Evolutionary conservation across 2,113 vertebrate genomes (phyloP).

Genomic region (Lampris megalopsis): DNA sequence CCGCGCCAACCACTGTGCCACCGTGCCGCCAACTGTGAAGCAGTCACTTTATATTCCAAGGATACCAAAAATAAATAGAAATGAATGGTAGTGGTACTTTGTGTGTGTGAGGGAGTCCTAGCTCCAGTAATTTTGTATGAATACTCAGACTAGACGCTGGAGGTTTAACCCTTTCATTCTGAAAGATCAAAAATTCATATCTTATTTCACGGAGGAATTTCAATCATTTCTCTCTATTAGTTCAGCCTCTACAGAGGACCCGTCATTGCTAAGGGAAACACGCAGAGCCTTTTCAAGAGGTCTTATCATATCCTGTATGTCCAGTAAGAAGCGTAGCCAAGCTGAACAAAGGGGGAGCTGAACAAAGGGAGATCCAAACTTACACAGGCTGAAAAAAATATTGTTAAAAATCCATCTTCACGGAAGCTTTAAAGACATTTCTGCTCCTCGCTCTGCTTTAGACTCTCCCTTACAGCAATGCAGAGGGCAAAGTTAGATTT

Average conservation of each 20-base stretch:
- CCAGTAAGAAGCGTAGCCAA: constrained; percentile 1
- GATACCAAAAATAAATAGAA: too few relatives aligned
- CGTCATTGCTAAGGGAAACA: constrained; percentile 5
- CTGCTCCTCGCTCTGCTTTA: constrained; percentile 1
- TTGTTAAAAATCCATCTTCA: neutral
- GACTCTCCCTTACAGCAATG: neutral
- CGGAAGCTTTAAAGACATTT: constrained; percentile 6
- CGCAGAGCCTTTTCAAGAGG: constrained; percentile 16
- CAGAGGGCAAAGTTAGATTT: constrained; percentile 8
- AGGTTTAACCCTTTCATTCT: constrained; percentile 9
- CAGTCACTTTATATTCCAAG: too few relatives aligned
- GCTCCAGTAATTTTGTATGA: too few relatives aligned
- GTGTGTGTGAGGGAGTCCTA: too few relatives aligned
- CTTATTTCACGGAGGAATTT: constrained; percentile 14
- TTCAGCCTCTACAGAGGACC: constrained; percentile 6
- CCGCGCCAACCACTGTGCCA: too few relatives aligned
- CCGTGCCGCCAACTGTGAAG: too few relatives aligned
- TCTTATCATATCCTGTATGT: neutral
- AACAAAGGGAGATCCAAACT: neutral
- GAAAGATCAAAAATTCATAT: constrained; percentile 2
- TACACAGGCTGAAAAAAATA: neutral
- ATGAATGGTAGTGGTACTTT: too few relatives aligned
- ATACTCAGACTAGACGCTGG: constrained; percentile 6
- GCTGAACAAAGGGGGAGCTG: constrained; percentile 8
- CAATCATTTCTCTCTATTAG: neutral